Percentiles rank a stretch among this genome's conserved stretches.
Conservation (phyloP, 2,888 invertebrate genomes). For the Brachypalpus laphriformis region DNA sequence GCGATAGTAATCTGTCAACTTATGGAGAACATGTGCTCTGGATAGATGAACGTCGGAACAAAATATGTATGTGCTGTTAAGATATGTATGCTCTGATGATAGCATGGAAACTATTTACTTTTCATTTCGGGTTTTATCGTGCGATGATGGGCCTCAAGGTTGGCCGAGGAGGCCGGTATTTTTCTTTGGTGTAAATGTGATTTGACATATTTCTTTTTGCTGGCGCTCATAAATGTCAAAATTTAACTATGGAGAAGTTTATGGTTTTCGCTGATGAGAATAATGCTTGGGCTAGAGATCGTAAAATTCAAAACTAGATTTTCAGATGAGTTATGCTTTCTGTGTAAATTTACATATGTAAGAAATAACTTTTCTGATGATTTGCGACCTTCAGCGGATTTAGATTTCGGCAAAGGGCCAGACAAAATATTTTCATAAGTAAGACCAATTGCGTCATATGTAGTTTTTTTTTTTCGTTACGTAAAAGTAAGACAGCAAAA, state of each 20-base stretch:
- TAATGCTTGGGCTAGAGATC: neutral
- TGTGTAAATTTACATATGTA: neutral
- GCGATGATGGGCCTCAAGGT: constrained; percentile 25
- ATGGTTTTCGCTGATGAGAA: neutral
- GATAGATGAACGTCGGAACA: constrained; percentile 1
- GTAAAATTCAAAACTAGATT: constrained; percentile 11
- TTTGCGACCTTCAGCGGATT: neutral
- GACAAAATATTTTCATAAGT: neutral
- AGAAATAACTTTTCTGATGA: neutral
- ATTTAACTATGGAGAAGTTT: constrained; percentile 13
- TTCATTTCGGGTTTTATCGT: neutral
- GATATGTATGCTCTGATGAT: constrained; percentile 17
- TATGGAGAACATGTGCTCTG: constrained; percentile 30
- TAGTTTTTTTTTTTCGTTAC: neutral
- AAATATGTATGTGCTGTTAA: neutral
- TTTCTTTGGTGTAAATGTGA: neutral
- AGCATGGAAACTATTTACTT: constrained; percentile 12
- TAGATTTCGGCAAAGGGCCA: neutral
- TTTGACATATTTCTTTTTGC: neutral
- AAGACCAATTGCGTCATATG: neutral
- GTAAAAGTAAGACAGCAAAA: no score
- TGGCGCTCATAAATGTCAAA: constrained; percentile 17
- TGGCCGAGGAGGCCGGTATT: constrained; percentile 12
- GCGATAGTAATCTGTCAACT: constrained; percentile 36
- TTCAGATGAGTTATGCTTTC: neutral